Evolutionary conservation across 2,113 vertebrate species (phyloP), one percentile per base, ranked within the genome.

Genomic region (Tetraodon nigroviridis): DNA sequence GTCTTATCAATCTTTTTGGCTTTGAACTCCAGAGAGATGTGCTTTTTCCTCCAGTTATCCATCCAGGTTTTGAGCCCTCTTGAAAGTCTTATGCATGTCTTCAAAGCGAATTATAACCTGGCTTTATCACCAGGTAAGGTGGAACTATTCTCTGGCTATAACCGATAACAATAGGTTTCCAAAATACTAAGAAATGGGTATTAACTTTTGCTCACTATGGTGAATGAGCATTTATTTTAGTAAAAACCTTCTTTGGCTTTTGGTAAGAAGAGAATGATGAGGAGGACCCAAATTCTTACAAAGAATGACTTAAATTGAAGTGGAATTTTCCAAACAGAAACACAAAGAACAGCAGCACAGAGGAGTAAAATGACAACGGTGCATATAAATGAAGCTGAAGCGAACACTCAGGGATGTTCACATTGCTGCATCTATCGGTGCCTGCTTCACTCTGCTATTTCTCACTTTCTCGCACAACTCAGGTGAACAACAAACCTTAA

Each of bases 61-160:
- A 14, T 18, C 19, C 8, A 52, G 11, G 37, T 61, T 16, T 50
- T 13, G 7, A 6, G 47, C 32, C 5, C n/a, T 29, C 17, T 29
- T 49, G 29, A 55, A 61, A 55, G 49, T 32, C 15, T 50, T 51
- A 42, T 54, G n/a, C 57, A 68, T 67, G 60, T 68, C 51, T 49
- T 61, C 65, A 55, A 68, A 61, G 51, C 21, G 42, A 21, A 44
- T 44, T 29, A 61, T 6, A 24, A 13, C 40, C 17, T n/a, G 29
- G 16, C 19, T 29, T 59, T 53, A 27, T 49, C 27, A 37, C 24
- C 24, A 4, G 6, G 12, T 2, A 6, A 46, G 5, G n/a, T 21
- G 14, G 10, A 54, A 41, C 10, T 1, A 3, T 21, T 3, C 15
- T 10, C 18, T 0, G 2, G n/a, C 17, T 11, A 24, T 44, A 15